Conservation (phyloP, 2,888 invertebrate species). For the Parasteatoda lunata region DNA sequence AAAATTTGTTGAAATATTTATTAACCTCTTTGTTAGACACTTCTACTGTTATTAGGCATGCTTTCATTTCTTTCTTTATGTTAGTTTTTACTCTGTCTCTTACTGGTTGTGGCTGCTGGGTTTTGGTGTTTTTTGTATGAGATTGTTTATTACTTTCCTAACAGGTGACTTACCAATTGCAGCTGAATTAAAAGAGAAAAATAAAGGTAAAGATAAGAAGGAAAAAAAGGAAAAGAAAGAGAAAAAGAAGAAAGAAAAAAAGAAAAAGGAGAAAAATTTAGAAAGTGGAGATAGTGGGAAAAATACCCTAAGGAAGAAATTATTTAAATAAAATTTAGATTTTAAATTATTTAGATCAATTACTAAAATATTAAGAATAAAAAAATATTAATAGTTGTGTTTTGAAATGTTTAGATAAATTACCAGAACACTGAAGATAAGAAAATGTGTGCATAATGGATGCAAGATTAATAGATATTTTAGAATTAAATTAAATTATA, state of each 20-base stretch:
- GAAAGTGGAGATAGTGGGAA: slow-evolving; percentile 10
- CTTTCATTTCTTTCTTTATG: slow-evolving; percentile 12
- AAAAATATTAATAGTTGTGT: too few species aligned
- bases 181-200: slow-evolving; percentile 66
- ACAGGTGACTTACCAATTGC: slow-evolving; percentile 68
- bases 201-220: slow-evolving; percentile 34
- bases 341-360: neutral
- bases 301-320: slow-evolving; percentile 20
- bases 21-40: too few species aligned
- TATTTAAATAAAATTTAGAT: neutral
- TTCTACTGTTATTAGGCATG: neutral
- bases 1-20: too few species aligned
- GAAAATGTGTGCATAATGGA: neutral
- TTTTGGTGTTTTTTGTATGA: slow-evolving; percentile 37
- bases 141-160: slow-evolving; percentile 52
- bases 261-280: slow-evolving; percentile 32
- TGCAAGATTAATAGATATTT: neutral
- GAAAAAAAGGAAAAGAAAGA: slow-evolving; percentile 41
- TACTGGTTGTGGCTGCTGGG: slow-evolving; percentile 55
- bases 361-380: too few species aligned
- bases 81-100: slow-evolving; percentile 5
- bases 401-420: too few species aligned
- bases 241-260: slow-evolving; percentile 39
- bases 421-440: neutral
- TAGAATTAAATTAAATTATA: slow-evolving; percentile 2